A percentile compares a stretch with the other conserved stretches of the same genome.
Evolutionary conservation across 2,888 invertebrate species (phyloP).

Genomic region (Unio pictorum): DNA sequence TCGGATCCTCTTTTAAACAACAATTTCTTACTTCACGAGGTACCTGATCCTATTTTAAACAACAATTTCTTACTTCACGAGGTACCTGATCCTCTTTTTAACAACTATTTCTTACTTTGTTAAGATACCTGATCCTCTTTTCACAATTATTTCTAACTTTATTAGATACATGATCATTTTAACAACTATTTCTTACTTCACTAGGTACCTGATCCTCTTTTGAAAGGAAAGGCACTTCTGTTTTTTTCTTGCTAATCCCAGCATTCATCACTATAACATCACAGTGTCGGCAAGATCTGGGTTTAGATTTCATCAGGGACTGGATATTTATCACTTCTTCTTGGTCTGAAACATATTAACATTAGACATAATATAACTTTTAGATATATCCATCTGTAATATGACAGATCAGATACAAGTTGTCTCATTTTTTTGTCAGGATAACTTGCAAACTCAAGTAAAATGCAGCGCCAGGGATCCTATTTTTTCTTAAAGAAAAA

Average conservation of each 20-base stretch:
- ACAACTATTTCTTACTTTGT: no score
- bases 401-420: background rate
- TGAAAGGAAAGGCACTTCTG: conserved; percentile 79
- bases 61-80: background rate
- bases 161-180: no score
- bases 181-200: conserved; percentile 2
- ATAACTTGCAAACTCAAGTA: no score
- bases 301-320: conserved; percentile 89
- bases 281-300: conserved; percentile 93
- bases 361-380: background rate
- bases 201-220: conserved; percentile 63
- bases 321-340: conserved; percentile 83
- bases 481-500: no score
- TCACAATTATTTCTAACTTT: no score
- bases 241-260: conserved; percentile 82
- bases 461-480: no score
- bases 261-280: conserved; percentile 91
- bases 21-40: no score
- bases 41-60: no score
- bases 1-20: no score
- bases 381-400: no score
- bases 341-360: conserved; percentile 59
- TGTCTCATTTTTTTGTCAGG: background rate
- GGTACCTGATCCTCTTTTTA: conserved; percentile 65
- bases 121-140: no score